phyloP scores from a whole-genome alignment of 2,113 vertebrate genomes.

The Siphamia tubifer region DNA sequence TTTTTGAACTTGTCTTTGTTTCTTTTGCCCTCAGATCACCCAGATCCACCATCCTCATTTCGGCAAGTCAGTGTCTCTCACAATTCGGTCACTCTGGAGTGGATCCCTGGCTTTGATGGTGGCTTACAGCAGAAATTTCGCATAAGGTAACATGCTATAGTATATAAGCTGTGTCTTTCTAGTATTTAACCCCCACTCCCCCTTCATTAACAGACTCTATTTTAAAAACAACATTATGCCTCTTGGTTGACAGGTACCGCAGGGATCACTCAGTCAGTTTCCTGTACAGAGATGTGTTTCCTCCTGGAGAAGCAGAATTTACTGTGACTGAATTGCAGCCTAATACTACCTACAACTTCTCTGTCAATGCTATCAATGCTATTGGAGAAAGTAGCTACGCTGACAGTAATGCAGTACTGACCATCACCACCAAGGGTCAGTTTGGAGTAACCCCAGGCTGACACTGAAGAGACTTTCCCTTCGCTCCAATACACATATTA shows the following conservation, averaged over 20 bases:
- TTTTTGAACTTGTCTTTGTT: not conserved
- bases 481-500: too few relatives aligned
- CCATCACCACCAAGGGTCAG: constrained; percentile 83
- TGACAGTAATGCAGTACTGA: constrained; percentile 78
- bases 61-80: constrained; percentile 67
- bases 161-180: not conserved
- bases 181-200: not conserved
- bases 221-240: not conserved
- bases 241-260: constrained; percentile 75
- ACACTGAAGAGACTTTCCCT: not conserved
- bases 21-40: constrained; percentile 72
- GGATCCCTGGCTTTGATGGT: constrained; percentile 86
- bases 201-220: not conserved
- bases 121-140: constrained; percentile 84
- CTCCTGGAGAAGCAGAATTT: constrained; percentile 79
- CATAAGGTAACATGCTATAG: constrained; percentile 76
- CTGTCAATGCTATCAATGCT: constrained; percentile 83
- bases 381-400: constrained; percentile 85
- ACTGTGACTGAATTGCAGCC: constrained; percentile 80
- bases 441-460: constrained; percentile 35
- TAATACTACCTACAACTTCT: constrained; percentile 82
- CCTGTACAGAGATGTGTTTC: constrained; percentile 83
- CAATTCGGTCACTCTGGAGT: constrained; percentile 81
- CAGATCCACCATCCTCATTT: constrained; percentile 82
- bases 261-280: constrained; percentile 75